Evolutionary conservation across 1,140 invertebrate genomes (phyloP).

Genomic region (Sitophilus oryzae): DNA sequence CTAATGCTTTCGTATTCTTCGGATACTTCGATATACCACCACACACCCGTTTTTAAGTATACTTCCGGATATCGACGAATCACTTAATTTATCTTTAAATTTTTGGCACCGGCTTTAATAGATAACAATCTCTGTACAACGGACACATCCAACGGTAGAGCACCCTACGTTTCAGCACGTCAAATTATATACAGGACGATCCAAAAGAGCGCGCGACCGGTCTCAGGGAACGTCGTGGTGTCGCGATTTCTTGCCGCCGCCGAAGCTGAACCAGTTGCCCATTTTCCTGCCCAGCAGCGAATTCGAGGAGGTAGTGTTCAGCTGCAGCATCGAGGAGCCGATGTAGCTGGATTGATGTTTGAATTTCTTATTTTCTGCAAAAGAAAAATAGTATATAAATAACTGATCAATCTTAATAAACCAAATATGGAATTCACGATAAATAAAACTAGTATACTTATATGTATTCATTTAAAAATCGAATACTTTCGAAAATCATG

Average conservation of each 20-base stretch:
- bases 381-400: no score
- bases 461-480: no score
- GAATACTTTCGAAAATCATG: no score
- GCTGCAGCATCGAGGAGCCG: constrained; percentile 43
- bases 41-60: no score
- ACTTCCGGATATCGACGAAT: no score
- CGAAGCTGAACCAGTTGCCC: constrained; percentile 56
- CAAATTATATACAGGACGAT: not conserved
- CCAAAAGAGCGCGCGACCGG: constrained; percentile 32
- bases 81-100: no score
- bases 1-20: not conserved
- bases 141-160: not conserved
- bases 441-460: no score
- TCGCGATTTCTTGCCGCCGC: constrained; percentile 50
- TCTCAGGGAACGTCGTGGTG: constrained; percentile 47
- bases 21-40: no score
- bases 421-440: not conserved
- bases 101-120: not conserved
- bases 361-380: constrained; percentile 48
- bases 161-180: not conserved
- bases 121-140: not conserved
- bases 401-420: not conserved
- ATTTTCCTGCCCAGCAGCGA: constrained; percentile 49
- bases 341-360: constrained; percentile 48
- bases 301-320: constrained; percentile 36